Evolutionary conservation across 2,797 vertebrate species (phyloP), one percentile per base, ranked within the genome.

Genomic region (Peromyscus aztecus): DNA sequence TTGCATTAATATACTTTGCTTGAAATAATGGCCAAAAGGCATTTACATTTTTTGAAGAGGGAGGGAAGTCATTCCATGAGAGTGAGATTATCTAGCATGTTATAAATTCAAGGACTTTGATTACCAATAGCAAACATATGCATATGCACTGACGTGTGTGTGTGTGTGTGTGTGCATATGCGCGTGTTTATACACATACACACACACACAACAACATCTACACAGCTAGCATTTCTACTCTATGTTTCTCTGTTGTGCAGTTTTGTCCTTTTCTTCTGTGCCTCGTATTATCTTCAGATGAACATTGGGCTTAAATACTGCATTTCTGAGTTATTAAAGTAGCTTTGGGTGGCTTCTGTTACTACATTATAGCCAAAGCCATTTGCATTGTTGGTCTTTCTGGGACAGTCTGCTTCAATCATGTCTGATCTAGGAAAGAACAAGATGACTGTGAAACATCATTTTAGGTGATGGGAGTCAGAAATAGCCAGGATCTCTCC

Each of bases 331-430:
- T 65, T 31, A 3, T 57, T 76, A 94, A 7, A 37, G 29, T 29
- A 71, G 6, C 8, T 14, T 14, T 65, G 31, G 0, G 10, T 91
- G 46, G 13, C 13, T 43, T 77, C 24, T 86, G 19, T 24, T 67
- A 24, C 23, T 37, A 1, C 2, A 6, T 59, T 17, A 24, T 0
- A 27, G 3, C 21, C 21, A 52, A 73, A 65, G 6, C 6, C 1
- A 0, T 76, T 63, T 89, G 23, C 9, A 0, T 2, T 23, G 17
- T 23, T 21, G 2, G 52, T 52, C 13, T 87, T 19, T 57, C 19
- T 43, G 11, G 17, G 21, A 78, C 31, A 9, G 0, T 3, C 6
- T 21, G 9, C 7, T 84, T 29, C 10, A 49, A 29, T n/a, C 3
- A 78, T 63, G 57, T 9, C 23, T 29, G 0, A 21, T 73, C 14